A percentile compares a stretch with the other conserved stretches of the same genome.
These are phyloP conservation scores for Rhea americana DNA, from an alignment of 2,113 vertebrate species.

Conservation along the genomic window DNA sequence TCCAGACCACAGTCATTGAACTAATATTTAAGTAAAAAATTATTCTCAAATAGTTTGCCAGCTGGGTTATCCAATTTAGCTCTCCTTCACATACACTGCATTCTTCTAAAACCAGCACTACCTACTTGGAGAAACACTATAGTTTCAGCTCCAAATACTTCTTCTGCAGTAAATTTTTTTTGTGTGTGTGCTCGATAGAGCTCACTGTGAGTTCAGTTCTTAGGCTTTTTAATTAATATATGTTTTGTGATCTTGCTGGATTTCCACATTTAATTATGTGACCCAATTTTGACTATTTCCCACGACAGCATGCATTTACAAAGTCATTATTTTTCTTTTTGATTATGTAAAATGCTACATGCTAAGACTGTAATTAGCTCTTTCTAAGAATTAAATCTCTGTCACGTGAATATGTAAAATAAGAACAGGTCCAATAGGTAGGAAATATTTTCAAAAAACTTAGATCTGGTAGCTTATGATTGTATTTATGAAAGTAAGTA, in stretches of 20 bases:
- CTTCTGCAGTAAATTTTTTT: not conserved
- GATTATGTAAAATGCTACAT: not conserved
- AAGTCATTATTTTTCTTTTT: not conserved
- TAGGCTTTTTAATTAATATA: not conserved
- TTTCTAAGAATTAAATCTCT: slow-evolving; percentile 9
- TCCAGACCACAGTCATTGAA: not conserved
- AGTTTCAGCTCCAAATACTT: not conserved
- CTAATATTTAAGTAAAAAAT: not conserved
- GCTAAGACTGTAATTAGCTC: not conserved
- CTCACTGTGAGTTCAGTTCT: not conserved
- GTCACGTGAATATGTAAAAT: not conserved
- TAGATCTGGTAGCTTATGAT: not conserved
- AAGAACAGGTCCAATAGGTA: not conserved
- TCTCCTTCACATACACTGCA: not conserved
- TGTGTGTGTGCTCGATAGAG: not conserved
- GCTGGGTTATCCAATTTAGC: not conserved
- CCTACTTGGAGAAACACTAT: not conserved
- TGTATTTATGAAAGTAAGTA: not conserved
- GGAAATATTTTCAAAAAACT: slow-evolving; percentile 5
- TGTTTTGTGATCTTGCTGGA: slow-evolving; percentile 16
- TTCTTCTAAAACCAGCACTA: not conserved
- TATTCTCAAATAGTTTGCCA: not conserved
- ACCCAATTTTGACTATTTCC: not conserved
- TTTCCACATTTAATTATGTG: slow-evolving; percentile 43
- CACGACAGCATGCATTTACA: not conserved